Base-by-base conservation (phyloP, 2,113 vertebrate species). In the Sinocyclocheilus grahami region DNA sequence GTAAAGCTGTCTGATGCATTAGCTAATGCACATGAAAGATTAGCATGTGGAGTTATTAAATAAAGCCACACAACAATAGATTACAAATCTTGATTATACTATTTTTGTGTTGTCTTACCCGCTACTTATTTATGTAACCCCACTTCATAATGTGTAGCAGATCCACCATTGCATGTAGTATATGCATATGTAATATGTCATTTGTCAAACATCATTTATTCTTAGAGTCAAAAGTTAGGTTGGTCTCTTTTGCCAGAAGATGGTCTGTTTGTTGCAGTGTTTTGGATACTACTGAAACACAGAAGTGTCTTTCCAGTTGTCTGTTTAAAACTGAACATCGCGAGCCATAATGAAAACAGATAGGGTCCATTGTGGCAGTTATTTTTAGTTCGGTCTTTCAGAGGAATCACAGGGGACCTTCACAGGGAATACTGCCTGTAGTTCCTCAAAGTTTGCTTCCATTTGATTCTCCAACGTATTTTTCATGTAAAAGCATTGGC, bases 301-400 rank as follows among this genome's bases (percentile, higher is more conserved):
- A 82, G 75, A 82, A 48, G 65, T 81, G 89, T 90, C 84, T 89
- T 87, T 80, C 77, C 84, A 63, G 81, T 87, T 90, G 88, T 92
- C 30, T 63, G 78, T 91, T 87, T 91, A 86, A 78, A 84, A 82
- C 86, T 89, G 88, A 89, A 83, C 90, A 87, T 83, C 90, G 76
- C 83, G 87, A 92, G 90, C 90, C 84, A 86, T 79, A 71, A 89
- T 82, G 77, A 85, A 91, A 91, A 74, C 86, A 88, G 89, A 84
- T 91, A 87, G 91, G 85, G 86, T 42, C 55, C 88, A 78, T 90
- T 92, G 92, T 90, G 67, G 86, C 63, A 46, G 86, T 89, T 94
- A 95, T 95, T 95, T 94, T 93, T 95, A 94, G 93, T 69, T 87
- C 90, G 88, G 92, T 93, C 92, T 90, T 89, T 92, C 27, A 24